Base-by-base conservation (phyloP, 2,797 vertebrate genomes). In the Benthosema pterotum region DNA sequence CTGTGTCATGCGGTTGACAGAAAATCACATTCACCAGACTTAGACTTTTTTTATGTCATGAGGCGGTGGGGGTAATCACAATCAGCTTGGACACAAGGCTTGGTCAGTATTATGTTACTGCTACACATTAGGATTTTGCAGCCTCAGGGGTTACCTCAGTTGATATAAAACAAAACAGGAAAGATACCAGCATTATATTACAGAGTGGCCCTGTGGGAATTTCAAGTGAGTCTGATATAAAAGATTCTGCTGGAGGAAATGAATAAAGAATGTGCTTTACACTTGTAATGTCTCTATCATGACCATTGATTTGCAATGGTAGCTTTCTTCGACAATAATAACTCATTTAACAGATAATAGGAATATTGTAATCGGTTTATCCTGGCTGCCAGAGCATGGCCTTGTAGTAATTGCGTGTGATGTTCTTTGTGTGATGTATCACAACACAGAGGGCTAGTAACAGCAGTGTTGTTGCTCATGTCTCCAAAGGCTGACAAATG, bases 21-120 rank as follows among this genome's bases (percentile, higher is more conserved):
- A 79, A 84, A 86, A 86, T 78, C 72, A n/a, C 50, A 63, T 79
- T 78, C 38, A 77, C 74, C 54, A 49, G 52, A 56, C 60, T 47
- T 12, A 25, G 19, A 42, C 51, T 57, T 25, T 57, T 15, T 11
- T 28, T 11, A 58, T 57, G 67, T 57, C 63, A 48, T 2, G 56
- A 53, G 65, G 48, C 46, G 11, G 15, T 62, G 51, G 52, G 67
- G 32, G 55, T 55, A 58, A 62, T 42, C 32, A 9, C 60, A 72
- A 49, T 28, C 7, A 49, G 32, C 13, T 45, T 12, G 38, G 17
- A 52, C 65, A 42, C 42, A 9, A 43, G 11, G 4, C 17, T 46
- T 62, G 8, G 51, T 67, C 56, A 48, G 43, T 60, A 50, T 28
- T 63, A 49, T 74, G 32, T 11, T 38, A 38, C 32, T 38, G 11